phyloP scores from a whole-genome alignment of 1,140 invertebrate genomes.

The Habropoda laboriosa region DNA sequence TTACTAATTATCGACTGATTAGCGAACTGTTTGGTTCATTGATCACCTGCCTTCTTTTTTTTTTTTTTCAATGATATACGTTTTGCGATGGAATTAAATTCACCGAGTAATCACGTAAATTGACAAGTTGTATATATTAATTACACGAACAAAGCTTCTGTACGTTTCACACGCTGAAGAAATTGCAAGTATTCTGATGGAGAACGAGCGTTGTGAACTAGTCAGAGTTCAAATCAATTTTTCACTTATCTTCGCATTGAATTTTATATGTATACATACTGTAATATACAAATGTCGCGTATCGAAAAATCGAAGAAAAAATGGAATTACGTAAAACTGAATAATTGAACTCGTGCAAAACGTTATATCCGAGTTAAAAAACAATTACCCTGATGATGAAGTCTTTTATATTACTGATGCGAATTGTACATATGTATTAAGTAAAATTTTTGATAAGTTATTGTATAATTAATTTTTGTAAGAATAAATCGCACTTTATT shows the following conservation, averaged over 20 bases:
- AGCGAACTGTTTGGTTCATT: background rate
- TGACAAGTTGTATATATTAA: background rate
- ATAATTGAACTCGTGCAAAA: background rate
- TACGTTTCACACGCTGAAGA: background rate
- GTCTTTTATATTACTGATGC: conserved; percentile 1
- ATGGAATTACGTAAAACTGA: background rate
- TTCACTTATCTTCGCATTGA: background rate
- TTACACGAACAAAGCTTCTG: background rate
- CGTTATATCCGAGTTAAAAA: background rate
- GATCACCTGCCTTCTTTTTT: too few species aligned
- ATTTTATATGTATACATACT: background rate
- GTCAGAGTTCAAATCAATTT: conserved; percentile 34
- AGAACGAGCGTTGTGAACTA: conserved; percentile 36
- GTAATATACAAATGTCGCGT: background rate
- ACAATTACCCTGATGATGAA: background rate
- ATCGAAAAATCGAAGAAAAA: background rate
- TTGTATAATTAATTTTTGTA: conserved; percentile 55
- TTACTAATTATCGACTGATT: background rate
- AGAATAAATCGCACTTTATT: conserved; percentile 49
- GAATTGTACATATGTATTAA: conserved; percentile 60
- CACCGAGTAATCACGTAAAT: background rate
- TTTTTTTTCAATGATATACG: background rate
- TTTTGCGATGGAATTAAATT: background rate
- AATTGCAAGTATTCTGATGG: conserved; percentile 9
- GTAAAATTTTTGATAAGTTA: conserved; percentile 58